Evolutionary conservation across 2,888 invertebrate species (phyloP).

Genomic region (Timema podura): DNA sequence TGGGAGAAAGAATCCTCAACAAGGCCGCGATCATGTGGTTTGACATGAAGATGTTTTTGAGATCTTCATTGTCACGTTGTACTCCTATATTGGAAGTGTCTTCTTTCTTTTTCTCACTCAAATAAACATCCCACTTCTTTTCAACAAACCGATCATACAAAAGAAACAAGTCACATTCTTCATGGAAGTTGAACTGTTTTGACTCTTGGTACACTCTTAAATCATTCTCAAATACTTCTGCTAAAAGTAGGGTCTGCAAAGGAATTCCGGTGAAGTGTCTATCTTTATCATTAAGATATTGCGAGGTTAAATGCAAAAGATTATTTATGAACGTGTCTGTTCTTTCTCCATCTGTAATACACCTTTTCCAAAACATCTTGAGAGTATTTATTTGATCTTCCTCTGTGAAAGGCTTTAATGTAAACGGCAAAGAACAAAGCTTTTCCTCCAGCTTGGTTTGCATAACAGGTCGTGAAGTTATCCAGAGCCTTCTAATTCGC

Average conservation of each 20-base stretch:
- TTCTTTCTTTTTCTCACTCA: slow-evolving; percentile 17
- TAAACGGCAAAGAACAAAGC: slow-evolving; percentile 4
- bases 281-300: slow-evolving; percentile 11
- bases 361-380: slow-evolving; percentile 7
- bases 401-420: slow-evolving; percentile 17
- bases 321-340: slow-evolving; percentile 6
- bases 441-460: slow-evolving; percentile 14
- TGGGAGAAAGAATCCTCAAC: neutral
- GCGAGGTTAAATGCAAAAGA: slow-evolving; percentile 1
- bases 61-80: neutral
- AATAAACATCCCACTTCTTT: slow-evolving; percentile 19
- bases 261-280: slow-evolving; percentile 22
- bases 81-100: slow-evolving; percentile 11
- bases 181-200: slow-evolving; percentile 7
- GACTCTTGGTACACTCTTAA: neutral
- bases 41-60: slow-evolving; percentile 3
- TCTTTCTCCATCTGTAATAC: neutral
- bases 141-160: slow-evolving; percentile 20
- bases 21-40: slow-evolving; percentile 19
- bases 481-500: slow-evolving; percentile 10
- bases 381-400: slow-evolving; percentile 16
- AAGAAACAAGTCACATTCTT: slow-evolving; percentile 12
- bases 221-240: slow-evolving; percentile 20
- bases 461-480: slow-evolving; percentile 17
- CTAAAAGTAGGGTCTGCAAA: slow-evolving; percentile 20